A percentile compares a stretch with the other conserved stretches of the same genome.
Conservation (phyloP, 53 echinoderm and acorn worm genomes). For the Zoroaster sp. region DNA sequence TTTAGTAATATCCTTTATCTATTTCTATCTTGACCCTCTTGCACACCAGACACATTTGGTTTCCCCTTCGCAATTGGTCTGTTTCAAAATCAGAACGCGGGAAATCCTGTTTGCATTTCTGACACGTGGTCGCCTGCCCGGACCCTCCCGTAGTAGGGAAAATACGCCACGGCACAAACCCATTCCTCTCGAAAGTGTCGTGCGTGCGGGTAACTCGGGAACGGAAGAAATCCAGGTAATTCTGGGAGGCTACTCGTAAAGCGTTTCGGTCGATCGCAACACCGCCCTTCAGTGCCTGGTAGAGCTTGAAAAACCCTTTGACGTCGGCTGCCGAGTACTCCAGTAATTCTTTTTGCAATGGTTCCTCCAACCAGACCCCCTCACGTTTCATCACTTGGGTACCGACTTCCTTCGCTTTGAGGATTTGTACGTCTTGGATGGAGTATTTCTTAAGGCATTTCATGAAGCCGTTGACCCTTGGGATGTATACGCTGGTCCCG, state of each 20-base stretch:
- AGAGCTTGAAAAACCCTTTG: background rate
- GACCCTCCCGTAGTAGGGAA: background rate
- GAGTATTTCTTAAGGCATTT: no score
- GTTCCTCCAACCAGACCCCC: background rate
- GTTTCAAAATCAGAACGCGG: background rate
- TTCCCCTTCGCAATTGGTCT: background rate
- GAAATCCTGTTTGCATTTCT: background rate
- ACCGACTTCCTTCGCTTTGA: no score
- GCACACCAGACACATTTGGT: background rate
- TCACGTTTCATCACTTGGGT: no score
- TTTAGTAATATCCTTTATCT: background rate
- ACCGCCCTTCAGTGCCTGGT: background rate
- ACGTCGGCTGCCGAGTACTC: conserved; percentile 24
- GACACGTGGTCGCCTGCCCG: background rate
- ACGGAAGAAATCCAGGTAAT: background rate
- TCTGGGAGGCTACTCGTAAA: background rate
- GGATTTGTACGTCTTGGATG: no score
- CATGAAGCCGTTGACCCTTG: no score
- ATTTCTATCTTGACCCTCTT: background rate
- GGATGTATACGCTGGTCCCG: no score
- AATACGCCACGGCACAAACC: conserved; percentile 16
- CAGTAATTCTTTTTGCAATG: background rate
- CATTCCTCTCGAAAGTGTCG: background rate
- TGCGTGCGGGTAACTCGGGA: background rate
- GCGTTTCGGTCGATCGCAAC: background rate